Evolutionary conservation across 2,113 vertebrate species (phyloP).

Genomic region (Larimichthys polyactis): DNA sequence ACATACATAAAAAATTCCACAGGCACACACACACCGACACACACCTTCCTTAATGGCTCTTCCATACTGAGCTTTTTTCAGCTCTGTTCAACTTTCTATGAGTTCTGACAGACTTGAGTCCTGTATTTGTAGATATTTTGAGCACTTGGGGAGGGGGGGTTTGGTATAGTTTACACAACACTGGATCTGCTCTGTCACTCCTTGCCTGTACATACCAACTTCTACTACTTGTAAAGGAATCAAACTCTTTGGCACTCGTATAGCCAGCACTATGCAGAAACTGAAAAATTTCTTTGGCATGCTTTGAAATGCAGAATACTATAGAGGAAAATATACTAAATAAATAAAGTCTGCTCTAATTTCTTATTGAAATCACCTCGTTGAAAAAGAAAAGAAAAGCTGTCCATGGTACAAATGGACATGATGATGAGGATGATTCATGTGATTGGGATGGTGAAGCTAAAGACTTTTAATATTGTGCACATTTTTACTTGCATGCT

Average conservation of each 20-base stretch:
- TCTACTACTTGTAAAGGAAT: conserved; percentile 79
- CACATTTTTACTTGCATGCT: conserved; percentile 87
- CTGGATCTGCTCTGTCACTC: conserved; percentile 71
- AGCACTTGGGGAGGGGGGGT: conserved; percentile 52
- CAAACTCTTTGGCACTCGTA: conserved; percentile 80
- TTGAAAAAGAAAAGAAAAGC: conserved; percentile 46
- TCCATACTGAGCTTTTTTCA: conserved; percentile 69
- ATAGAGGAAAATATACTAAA: conserved; percentile 80
- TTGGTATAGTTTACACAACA: conserved; percentile 74
- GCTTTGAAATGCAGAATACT: conserved; percentile 88
- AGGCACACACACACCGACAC: conserved; percentile 28
- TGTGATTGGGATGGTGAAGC: conserved; percentile 52
- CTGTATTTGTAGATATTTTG: conserved; percentile 78
- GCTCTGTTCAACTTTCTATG: conserved; percentile 68
- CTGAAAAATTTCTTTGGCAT: conserved; percentile 83
- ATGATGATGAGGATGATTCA: conserved; percentile 26
- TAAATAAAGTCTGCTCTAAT: conserved; percentile 78
- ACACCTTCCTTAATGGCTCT: conserved; percentile 50
- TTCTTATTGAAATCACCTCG: conserved; percentile 73
- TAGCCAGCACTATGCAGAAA: conserved; percentile 89
- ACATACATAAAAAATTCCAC: background rate
- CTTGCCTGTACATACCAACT: conserved; percentile 81
- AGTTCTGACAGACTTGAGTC: conserved; percentile 49
- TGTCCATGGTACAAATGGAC: conserved; percentile 44
- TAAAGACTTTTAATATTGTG: conserved; percentile 76